Evolutionary conservation across 1,140 invertebrate species (phyloP), one percentile per base, ranked within the genome.

Genomic region (Lepidotrigona ventralis): DNA sequence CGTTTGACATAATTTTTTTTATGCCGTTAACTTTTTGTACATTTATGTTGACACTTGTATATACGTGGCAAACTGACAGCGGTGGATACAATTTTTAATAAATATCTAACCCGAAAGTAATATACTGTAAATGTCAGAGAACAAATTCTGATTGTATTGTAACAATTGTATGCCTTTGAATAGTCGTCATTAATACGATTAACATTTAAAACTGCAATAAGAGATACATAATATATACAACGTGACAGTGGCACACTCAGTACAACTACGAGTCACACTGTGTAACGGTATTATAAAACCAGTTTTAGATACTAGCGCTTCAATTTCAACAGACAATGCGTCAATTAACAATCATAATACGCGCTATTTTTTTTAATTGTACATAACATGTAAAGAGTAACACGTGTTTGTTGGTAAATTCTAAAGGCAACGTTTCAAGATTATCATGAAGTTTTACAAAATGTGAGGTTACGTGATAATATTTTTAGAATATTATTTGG

Each of bases 1-100:
- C 89, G 64, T 83, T 89, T 63, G 89, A 91, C 91, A 91, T 92
- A 69, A 84, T 72, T 84, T 39, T 29, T 70, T 53, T 83, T 23
- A 60, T 82, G 63, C 33, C 60, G 63, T 63, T 21, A 2, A n/a
- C 66, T 68, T 75, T 23, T 51, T 69, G 17, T 53, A 29, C 2
- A 78, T 79, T 88, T 83, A 58, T 64, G 26, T 29, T 26, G 26
- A 26, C 63, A 64, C 63, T 64, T 29, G 15, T 86, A 86, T 85
- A 84, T 90, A 90, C 84, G 87, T 90, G 89, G 87, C 86, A 89
- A 60, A 76, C 79, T 71, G 69, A 76, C 64, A 70, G 70, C 71
- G 73, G 54, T 64, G 64, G 8, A 87, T 83, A 79, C 58, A 79
- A 88, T 80, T 76, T 46, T 78, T 39, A 54, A 12, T 72, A 66